Conservation (phyloP, 2,113 vertebrate species). For the Petromus typicus region DNA sequence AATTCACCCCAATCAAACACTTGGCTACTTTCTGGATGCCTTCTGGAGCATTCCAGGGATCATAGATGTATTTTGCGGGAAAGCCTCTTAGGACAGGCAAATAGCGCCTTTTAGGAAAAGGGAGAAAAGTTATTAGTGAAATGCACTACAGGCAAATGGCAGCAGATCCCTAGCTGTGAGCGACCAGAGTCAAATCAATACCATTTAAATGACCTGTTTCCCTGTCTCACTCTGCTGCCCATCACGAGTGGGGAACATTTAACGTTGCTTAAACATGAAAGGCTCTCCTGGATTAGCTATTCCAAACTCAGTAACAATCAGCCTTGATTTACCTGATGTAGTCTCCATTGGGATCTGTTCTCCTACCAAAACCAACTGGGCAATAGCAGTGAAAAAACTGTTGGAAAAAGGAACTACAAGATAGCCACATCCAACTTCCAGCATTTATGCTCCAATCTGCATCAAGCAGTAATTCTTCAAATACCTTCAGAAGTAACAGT, state of each 20-base stretch:
- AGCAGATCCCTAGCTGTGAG: conserved; percentile 1
- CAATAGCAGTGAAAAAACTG: conserved; percentile 99
- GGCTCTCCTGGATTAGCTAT: conserved; percentile 35
- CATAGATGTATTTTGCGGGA: conserved; percentile 97
- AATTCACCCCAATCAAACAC: conserved; percentile 95
- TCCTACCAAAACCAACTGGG: conserved; percentile 95
- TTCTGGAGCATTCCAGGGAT: conserved; percentile 97
- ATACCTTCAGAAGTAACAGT: conserved; percentile 89
- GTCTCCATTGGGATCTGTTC: conserved; percentile 97
- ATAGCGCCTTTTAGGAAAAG: conserved; percentile 90
- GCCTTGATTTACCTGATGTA: conserved; percentile 92
- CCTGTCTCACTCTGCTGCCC: conserved; percentile 48
- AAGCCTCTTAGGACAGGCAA: conserved; percentile 94
- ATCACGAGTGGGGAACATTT: not conserved
- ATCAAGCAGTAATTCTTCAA: conserved; percentile 96
- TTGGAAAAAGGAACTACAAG: conserved; percentile 98
- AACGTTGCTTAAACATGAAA: conserved; percentile 26
- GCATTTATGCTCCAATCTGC: conserved; percentile 98
- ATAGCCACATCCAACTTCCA: conserved; percentile 99
- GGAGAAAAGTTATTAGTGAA: conserved; percentile 55
- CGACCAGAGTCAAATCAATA: conserved; percentile 29
- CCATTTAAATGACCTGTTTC: not conserved
- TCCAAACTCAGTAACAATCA: conserved; percentile 34
- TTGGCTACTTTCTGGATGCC: conserved; percentile 95
- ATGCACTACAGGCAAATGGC: not conserved